Conservation (phyloP, 2,888 invertebrate species). For the Hymenopus coronatus region DNA sequence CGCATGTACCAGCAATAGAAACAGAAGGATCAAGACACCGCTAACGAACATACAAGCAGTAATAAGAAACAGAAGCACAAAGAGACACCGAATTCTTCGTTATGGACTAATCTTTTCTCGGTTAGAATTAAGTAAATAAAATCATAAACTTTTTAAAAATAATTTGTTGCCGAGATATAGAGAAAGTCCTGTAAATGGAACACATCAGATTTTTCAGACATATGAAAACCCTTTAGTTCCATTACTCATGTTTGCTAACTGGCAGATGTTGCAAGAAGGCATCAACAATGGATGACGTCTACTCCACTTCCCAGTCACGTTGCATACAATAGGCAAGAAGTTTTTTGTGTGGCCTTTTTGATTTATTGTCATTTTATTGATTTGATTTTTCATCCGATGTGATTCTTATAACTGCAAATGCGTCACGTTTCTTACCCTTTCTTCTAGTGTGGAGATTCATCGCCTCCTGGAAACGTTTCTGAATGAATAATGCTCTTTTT, state of each 20-base stretch:
- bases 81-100: too few relatives aligned
- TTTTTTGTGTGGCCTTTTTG: background rate
- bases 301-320: background rate
- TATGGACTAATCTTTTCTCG: too few relatives aligned
- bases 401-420: background rate
- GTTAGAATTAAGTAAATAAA: too few relatives aligned
- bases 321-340: background rate
- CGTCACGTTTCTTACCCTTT: background rate
- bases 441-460: background rate
- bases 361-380: background rate
- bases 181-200: too few relatives aligned
- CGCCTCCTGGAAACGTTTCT: background rate
- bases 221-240: background rate
- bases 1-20: too few relatives aligned
- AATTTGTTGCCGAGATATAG: too few relatives aligned
- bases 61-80: too few relatives aligned
- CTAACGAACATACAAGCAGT: too few relatives aligned
- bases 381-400: background rate
- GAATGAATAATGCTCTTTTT: too few relatives aligned
- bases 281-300: background rate
- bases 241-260: background rate
- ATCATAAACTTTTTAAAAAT: too few relatives aligned
- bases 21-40: too few relatives aligned
- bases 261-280: background rate
- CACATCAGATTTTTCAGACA: background rate